These are phyloP conservation scores for Pinna nobilis DNA, from an alignment of 1,140 invertebrate species.

Conservation along the genomic window DNA sequence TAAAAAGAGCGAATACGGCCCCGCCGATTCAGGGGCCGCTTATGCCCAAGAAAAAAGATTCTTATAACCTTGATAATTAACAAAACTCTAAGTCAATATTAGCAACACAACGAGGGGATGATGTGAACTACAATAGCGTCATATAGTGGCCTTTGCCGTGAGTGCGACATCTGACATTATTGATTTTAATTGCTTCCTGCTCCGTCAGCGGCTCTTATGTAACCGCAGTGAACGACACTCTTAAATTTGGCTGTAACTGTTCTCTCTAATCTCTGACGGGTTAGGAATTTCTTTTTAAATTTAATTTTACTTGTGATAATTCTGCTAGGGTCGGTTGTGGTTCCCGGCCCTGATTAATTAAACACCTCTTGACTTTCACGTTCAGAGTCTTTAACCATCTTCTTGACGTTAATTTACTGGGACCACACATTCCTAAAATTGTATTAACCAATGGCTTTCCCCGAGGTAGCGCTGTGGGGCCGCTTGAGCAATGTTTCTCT, in stretches of 20 bases:
- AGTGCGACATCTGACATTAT: neutral
- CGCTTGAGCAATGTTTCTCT: neutral
- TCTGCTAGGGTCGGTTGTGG: conserved; percentile 20
- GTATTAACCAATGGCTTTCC: conserved; percentile 17
- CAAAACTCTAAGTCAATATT: no score
- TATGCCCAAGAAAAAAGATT: no score
- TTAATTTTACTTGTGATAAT: conserved; percentile 16
- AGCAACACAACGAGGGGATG: no score
- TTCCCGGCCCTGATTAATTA: conserved; percentile 29
- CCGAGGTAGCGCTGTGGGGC: conserved; percentile 2
- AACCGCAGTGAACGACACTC: neutral
- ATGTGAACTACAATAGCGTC: no score
- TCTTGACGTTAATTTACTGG: conserved; percentile 12
- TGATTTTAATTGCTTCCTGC: neutral
- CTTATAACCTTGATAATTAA: no score
- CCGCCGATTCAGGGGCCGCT: no score
- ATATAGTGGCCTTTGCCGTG: no score
- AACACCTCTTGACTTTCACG: conserved; percentile 20
- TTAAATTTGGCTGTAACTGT: conserved; percentile 6
- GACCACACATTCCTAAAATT: conserved; percentile 10
- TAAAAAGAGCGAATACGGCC: no score
- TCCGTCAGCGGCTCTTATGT: neutral
- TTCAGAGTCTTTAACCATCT: conserved; percentile 14
- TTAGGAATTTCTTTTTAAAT: conserved; percentile 17
- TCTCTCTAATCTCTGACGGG: neutral